Conservation (phyloP, 2,888 invertebrate species). For the Stenchaetothrips biformis region DNA sequence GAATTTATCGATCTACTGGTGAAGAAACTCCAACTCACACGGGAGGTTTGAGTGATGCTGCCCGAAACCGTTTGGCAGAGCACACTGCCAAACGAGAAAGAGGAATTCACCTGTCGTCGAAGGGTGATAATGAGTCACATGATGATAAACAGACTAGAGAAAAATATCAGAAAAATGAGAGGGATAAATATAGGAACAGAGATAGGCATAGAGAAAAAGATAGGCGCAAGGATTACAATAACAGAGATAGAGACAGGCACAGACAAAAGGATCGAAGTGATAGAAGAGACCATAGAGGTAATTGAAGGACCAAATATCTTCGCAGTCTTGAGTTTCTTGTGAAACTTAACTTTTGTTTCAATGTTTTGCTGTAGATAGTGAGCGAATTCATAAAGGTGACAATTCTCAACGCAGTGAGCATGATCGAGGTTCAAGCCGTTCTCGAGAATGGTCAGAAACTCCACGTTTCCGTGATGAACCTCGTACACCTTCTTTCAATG, state of each 20-base stretch:
- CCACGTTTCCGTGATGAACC: slow-evolving; percentile 79
- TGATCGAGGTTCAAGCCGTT: slow-evolving; percentile 30
- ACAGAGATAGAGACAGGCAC: slow-evolving; percentile 41
- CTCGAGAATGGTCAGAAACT: slow-evolving; percentile 43
- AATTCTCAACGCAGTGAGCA: neutral
- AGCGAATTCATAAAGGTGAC: neutral
- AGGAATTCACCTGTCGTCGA: slow-evolving; percentile 65
- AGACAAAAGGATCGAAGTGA: slow-evolving; percentile 43
- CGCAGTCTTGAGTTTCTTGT: no score
- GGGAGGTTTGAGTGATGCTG: slow-evolving; percentile 81
- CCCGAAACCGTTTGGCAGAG: slow-evolving; percentile 43
- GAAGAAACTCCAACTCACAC: slow-evolving; percentile 93
- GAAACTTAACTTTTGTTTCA: neutral
- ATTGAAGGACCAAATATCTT: slow-evolving; percentile 30
- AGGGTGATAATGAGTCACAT: slow-evolving; percentile 48
- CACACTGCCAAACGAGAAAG: slow-evolving; percentile 56
- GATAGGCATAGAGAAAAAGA: slow-evolving; percentile 40
- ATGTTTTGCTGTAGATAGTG: neutral
- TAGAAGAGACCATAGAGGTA: slow-evolving; percentile 36
- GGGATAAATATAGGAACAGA: slow-evolving; percentile 40
- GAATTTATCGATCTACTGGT: slow-evolving; percentile 71
- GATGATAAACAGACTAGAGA: slow-evolving; percentile 37
- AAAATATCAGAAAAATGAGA: slow-evolving; percentile 43
- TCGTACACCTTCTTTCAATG: slow-evolving; percentile 67
- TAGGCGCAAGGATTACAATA: slow-evolving; percentile 43